Evolutionary conservation across 1,140 invertebrate species (phyloP).

Genomic region (Pachyrhynchus sulphureomaculatus): DNA sequence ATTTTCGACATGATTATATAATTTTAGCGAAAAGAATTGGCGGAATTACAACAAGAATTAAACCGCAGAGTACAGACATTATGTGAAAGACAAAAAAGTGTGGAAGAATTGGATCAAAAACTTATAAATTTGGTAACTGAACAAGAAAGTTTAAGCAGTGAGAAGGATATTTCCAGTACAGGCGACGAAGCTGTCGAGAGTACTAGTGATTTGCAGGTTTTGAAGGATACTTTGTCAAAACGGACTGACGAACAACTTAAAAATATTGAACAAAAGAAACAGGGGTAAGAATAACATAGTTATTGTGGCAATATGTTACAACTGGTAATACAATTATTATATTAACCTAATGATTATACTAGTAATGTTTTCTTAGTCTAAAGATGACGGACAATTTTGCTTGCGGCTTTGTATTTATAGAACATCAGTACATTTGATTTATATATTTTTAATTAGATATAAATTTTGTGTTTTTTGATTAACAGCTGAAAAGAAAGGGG

Average conservation of each 20-base stretch:
- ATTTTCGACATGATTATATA: not conserved
- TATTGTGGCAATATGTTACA: not conserved
- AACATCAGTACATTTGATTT: too few relatives aligned
- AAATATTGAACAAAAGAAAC: slow-evolving; percentile 53
- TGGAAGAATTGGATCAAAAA: slow-evolving; percentile 64
- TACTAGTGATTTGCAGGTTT: slow-evolving; percentile 46
- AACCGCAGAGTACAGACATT: slow-evolving; percentile 61
- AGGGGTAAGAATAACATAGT: slow-evolving; percentile 43
- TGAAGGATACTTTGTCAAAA: slow-evolving; percentile 53
- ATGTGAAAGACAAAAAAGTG: slow-evolving; percentile 61
- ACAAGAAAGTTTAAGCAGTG: slow-evolving; percentile 46
- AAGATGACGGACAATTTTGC: too few relatives aligned
- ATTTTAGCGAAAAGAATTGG: slow-evolving; percentile 58
- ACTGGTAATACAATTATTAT: too few relatives aligned
- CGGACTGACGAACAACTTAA: slow-evolving; percentile 55
- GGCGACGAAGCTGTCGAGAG: slow-evolving; percentile 25
- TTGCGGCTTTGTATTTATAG: too few relatives aligned
- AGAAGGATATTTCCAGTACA: slow-evolving; percentile 23
- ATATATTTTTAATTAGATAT: too few relatives aligned
- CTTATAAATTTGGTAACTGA: slow-evolving; percentile 57
- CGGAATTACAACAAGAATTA: slow-evolving; percentile 64
- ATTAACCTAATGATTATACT: too few relatives aligned
- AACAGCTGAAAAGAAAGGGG: too few relatives aligned
- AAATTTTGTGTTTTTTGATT: too few relatives aligned
- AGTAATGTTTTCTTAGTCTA: too few relatives aligned